phyloP scores from a whole-genome alignment of 2,888 invertebrate genomes.

The Cataglyphis livida region DNA sequence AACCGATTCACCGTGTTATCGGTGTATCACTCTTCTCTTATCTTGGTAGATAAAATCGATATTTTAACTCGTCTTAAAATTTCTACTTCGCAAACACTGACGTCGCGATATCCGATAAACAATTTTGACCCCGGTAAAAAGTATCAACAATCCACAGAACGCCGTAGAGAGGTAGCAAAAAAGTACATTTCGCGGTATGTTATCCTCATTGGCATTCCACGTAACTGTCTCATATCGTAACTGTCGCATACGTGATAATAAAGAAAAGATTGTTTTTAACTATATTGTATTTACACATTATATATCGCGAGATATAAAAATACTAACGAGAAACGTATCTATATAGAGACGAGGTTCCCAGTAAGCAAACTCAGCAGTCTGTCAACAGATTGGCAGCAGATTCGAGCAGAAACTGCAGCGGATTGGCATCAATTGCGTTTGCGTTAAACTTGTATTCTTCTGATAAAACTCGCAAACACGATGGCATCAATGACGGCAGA shows the following conservation, averaged over 20 bases:
- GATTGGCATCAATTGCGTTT: not conserved
- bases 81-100: constrained; percentile 25
- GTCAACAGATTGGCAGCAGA: constrained; percentile 6
- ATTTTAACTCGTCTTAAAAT: constrained; percentile 45
- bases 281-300: constrained; percentile 79
- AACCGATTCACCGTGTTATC: constrained; percentile 38
- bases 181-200: constrained; percentile 54
- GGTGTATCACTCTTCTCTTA: constrained; percentile 41
- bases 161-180: constrained; percentile 52
- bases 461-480: not conserved
- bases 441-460: not conserved
- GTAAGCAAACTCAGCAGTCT: not conserved
- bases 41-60: constrained; percentile 42
- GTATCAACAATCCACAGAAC: constrained; percentile 52
- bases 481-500: not conserved
- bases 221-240: constrained; percentile 48
- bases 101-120: constrained; percentile 39
- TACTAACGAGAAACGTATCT: constrained; percentile 83
- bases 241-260: constrained; percentile 65
- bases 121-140: constrained; percentile 63
- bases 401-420: not conserved
- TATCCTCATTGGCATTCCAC: constrained; percentile 69
- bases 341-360: constrained; percentile 74
- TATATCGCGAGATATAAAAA: constrained; percentile 80
- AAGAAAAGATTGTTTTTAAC: constrained; percentile 69